phyloP scores from a whole-genome alignment of 2,113 vertebrate genomes.

The Marmota monax region DNA sequence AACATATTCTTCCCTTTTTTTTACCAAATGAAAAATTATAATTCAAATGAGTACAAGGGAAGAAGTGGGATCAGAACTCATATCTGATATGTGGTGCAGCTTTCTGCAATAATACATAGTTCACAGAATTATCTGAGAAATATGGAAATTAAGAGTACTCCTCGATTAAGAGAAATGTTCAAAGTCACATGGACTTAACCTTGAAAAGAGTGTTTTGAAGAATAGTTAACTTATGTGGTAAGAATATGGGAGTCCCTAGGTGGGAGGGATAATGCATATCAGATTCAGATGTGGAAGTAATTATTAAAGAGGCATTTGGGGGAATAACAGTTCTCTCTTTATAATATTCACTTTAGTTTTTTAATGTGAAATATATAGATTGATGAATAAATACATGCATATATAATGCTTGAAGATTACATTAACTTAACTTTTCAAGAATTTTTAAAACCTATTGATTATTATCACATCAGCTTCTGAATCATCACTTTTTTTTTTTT shows the following conservation, averaged over 20 bases:
- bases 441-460: constrained; percentile 12
- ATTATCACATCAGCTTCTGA: neutral
- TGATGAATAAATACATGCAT: too few species aligned
- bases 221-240: neutral
- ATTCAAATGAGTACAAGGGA: neutral
- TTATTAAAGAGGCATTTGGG: neutral
- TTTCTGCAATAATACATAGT: neutral
- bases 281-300: neutral
- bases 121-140: neutral
- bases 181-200: neutral
- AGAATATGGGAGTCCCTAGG: neutral
- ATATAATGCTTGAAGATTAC: neutral
- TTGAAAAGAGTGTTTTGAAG: neutral
- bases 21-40: neutral
- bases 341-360: neutral
- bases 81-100: neutral
- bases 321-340: neutral
- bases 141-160: neutral
- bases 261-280: neutral
- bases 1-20: neutral
- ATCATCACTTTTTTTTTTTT: neutral
- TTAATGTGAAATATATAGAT: neutral
- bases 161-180: neutral
- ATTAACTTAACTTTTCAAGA: neutral
- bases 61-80: neutral